Conservation (phyloP, 2,797 vertebrate genomes). For the Threskiornis aethiopicus region DNA sequence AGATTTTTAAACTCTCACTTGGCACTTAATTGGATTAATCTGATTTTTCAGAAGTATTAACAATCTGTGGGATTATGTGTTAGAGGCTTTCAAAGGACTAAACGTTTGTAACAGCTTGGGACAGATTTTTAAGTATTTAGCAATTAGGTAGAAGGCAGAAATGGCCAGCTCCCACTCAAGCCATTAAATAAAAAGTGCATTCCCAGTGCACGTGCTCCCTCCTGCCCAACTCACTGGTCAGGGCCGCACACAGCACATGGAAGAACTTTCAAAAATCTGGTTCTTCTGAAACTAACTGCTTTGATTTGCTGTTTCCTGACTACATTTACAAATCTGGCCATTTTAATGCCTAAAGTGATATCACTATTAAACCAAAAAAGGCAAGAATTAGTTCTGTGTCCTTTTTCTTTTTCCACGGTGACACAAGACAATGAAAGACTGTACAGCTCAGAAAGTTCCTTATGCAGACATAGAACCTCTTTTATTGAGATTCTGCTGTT, state of each 20-base stretch:
- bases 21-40: neutral
- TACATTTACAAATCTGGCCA: neutral
- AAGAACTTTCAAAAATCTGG: neutral
- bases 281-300: neutral
- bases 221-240: neutral
- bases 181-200: neutral
- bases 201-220: neutral
- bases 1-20: neutral
- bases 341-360: neutral
- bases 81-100: neutral
- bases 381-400: neutral
- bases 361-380: neutral
- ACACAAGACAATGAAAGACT: neutral
- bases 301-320: neutral
- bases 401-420: neutral
- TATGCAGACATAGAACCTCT: constrained; percentile 79
- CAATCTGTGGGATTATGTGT: neutral
- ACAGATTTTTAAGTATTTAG: neutral
- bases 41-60: neutral
- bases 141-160: neutral
- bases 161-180: neutral
- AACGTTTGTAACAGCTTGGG: neutral
- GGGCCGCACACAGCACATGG: no score
- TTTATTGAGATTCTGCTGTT: constrained; percentile 68
- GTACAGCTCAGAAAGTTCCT: neutral